Evolutionary conservation across 1,140 invertebrate species (phyloP).

Genomic region (Aphaenogaster rudis): DNA sequence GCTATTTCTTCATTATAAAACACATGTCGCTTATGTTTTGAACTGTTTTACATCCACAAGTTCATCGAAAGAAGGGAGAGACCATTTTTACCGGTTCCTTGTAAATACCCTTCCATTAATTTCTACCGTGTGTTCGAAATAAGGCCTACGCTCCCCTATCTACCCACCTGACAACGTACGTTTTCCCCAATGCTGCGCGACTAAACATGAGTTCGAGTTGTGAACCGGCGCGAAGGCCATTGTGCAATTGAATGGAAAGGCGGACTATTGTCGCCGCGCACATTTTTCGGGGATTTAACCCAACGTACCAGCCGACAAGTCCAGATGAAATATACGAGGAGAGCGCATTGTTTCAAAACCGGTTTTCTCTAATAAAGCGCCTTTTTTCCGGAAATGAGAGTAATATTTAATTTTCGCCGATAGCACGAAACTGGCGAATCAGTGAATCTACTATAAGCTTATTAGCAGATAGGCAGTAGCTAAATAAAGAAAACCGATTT

Average conservation of each 20-base stretch:
- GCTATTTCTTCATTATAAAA: conserved; percentile 7
- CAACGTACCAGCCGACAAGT: conserved; percentile 11
- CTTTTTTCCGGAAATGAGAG: conserved; percentile 25
- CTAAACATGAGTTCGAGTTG: conserved; percentile 16
- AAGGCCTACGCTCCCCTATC: conserved; percentile 36
- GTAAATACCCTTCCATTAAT: conserved; percentile 67
- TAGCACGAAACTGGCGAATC: background rate
- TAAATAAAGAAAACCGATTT: background rate
- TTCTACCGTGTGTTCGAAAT: conserved; percentile 57
- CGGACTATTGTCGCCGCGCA: conserved; percentile 51
- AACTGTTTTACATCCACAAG: background rate
- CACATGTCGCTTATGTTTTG: background rate
- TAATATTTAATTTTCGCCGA: conserved; percentile 33
- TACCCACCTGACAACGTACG: conserved; percentile 17
- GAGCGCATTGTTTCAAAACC: conserved; percentile 37
- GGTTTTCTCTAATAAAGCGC: conserved; percentile 28
- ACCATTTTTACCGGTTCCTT: background rate
- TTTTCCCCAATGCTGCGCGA: conserved; percentile 51
- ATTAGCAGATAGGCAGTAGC: background rate
- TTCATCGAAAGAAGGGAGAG: background rate
- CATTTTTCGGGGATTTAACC: conserved; percentile 43
- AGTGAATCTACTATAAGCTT: too few species aligned
- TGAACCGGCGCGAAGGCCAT: conserved; percentile 55
- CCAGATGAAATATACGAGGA: conserved; percentile 48
- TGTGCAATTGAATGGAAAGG: conserved; percentile 66